Base-by-base conservation (phyloP, 1,140 invertebrate species). In the Drosophila ananassae region DNA sequence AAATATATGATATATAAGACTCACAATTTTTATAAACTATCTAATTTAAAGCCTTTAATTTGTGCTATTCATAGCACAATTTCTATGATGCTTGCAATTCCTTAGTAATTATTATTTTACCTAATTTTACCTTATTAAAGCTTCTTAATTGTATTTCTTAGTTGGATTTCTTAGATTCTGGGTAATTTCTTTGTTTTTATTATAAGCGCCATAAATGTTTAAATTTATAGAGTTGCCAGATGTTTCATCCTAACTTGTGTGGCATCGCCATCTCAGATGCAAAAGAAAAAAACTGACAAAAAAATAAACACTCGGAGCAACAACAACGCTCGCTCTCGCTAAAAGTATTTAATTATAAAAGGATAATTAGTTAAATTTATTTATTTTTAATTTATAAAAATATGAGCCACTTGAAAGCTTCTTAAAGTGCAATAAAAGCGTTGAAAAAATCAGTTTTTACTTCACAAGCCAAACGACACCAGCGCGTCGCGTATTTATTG, bases 401-500 rank as follows among this genome's bases (percentile, higher is more conserved):
- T 37, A n/a, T 3, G 34, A 37, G 12, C 2, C 2, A 12, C 34
- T 3, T 12, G 8, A 37, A 37, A 37, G 3, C 9, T 9, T 9
- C 12, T 12, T 44, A 17, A 44, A 17, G 41, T 17, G 41, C 3
- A 37, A 37, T 37, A 37, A 44, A 17, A 44, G 41, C 13, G 17
- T 44, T 21, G 5, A 13, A n/a, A 22, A n/a, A 52, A 25, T 37
- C 0, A 28, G 25, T 9, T 21, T 51, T 30, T 28, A 28, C 5
- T 28, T 30, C n/a, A 28, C 25, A 30, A 44, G 6, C 41, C 5
- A 44, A 44, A 44, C 41, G 13, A 17, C 41, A 44, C 17, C 22
- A 34, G 25, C 32, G 46, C 63, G 21, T 24, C 41, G 17, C 41
- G n/a, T 44, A 44, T 50, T 39, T 66, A 66, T 51, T 50, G 57